Conservation (phyloP, 2,797 vertebrate species). For the Urosaurus nigricauda region DNA sequence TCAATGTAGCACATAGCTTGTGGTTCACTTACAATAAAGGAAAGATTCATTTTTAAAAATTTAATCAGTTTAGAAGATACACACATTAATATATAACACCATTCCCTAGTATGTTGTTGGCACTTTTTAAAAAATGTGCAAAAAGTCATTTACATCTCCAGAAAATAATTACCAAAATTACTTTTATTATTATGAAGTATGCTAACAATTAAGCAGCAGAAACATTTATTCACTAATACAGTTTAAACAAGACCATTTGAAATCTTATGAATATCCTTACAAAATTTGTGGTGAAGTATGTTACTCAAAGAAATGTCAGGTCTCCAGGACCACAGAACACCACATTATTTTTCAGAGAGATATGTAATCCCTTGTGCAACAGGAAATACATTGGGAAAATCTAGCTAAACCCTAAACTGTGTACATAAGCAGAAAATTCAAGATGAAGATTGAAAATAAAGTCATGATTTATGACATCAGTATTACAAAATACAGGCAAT, state of each 20-base stretch:
- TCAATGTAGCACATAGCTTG: constrained; percentile 99
- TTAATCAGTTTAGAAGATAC: constrained; percentile 15
- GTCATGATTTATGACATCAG: not conserved
- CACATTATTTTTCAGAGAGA: not conserved
- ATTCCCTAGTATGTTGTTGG: not conserved
- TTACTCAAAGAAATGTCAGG: not conserved
- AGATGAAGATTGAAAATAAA: not conserved
- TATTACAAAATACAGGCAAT: not conserved
- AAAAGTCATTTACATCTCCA: constrained; percentile 56
- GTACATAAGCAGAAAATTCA: not conserved
- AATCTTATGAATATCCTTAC: not conserved
- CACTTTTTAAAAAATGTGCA: constrained; percentile 10
- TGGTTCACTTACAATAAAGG: constrained; percentile 88
- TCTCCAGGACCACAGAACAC: not conserved
- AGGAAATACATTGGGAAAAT: not conserved
- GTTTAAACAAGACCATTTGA: constrained; percentile 6
- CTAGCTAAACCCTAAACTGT: not conserved
- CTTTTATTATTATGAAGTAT: not conserved
- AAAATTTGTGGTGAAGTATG: not conserved
- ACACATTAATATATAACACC: constrained; percentile 5
- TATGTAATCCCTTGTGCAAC: not conserved
- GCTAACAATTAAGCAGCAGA: not conserved
- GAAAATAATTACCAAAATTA: constrained; percentile 32
- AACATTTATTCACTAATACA: not conserved
- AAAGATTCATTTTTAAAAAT: constrained; percentile 48